Evolutionary conservation across 2,113 vertebrate genomes (phyloP).

Genomic region (Seriola dumerili): DNA sequence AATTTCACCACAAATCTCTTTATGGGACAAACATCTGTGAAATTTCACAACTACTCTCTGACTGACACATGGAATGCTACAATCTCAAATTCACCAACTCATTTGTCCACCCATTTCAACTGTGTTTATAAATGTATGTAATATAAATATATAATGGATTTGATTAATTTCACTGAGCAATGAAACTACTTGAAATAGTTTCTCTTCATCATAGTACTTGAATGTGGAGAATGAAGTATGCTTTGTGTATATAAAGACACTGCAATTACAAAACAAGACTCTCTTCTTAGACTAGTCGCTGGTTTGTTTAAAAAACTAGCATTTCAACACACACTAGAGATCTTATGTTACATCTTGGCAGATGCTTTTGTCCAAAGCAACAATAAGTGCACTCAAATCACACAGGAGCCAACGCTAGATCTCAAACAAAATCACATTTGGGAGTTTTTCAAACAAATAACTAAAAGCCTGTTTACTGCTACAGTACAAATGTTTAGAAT

Average conservation of each 20-base stretch:
- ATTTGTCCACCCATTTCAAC: neutral
- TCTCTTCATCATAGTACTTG: neutral
- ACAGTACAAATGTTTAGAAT: no score
- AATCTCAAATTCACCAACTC: neutral
- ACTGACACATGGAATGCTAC: neutral
- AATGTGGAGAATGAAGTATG: neutral
- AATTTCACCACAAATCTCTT: conserved; percentile 27
- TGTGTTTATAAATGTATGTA: neutral
- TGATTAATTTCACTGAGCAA: neutral
- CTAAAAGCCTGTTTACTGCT: neutral
- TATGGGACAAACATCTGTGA: conserved; percentile 36
- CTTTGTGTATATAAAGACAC: no score
- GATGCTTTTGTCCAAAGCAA: no score
- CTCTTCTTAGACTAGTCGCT: no score
- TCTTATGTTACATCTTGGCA: neutral
- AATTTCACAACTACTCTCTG: conserved; percentile 28
- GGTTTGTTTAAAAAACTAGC: no score
- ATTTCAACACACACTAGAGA: no score
- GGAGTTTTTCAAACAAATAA: neutral
- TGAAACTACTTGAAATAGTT: neutral
- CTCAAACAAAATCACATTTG: no score
- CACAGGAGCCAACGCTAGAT: no score
- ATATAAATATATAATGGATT: neutral
- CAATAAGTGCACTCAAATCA: no score
- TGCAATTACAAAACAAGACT: no score